phyloP scores from a whole-genome alignment of 2,888 invertebrate genomes.

The Agonopterix alstromeriana region DNA sequence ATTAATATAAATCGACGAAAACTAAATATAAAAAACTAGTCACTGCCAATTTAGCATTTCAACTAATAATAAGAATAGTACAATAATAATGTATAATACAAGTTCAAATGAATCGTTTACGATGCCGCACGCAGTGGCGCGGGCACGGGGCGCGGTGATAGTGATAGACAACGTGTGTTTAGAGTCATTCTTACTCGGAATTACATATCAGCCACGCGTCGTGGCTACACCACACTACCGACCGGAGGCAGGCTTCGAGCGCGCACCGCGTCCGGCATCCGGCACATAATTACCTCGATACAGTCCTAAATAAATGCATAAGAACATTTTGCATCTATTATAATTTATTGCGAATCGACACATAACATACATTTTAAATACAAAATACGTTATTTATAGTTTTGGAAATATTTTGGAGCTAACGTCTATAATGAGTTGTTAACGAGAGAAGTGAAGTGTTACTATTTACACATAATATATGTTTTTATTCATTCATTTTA shows the following conservation, averaged over 20 bases:
- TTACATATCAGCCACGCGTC: no score
- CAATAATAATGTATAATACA: slow-evolving; percentile 30
- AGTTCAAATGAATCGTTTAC: slow-evolving; percentile 12
- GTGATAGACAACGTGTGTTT: no score
- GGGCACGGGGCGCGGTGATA: no score
- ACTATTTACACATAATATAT: no score
- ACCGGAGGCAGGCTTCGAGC: no score
- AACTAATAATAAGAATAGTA: slow-evolving; percentile 16
- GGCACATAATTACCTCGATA: slow-evolving; percentile 24
- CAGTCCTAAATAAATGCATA: slow-evolving; percentile 31
- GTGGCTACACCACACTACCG: no score
- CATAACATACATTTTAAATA: slow-evolving; percentile 29
- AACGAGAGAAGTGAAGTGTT: no score
- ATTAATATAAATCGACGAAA: slow-evolving; percentile 11
- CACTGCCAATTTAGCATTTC: slow-evolving; percentile 26
- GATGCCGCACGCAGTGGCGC: slow-evolving; percentile 15
- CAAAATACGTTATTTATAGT: slow-evolving; percentile 30
- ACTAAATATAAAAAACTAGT: slow-evolving; percentile 26
- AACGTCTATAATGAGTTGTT: slow-evolving; percentile 17
- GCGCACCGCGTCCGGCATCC: background rate
- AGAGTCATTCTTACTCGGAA: no score
- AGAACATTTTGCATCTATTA: slow-evolving; percentile 22
- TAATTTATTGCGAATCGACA: slow-evolving; percentile 20
- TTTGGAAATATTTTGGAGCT: slow-evolving; percentile 16
- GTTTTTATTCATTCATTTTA: background rate